These are phyloP conservation scores for Scaptomyza parva DNA, from an alignment of 2,888 invertebrate species.

Conservation along the genomic window DNA sequence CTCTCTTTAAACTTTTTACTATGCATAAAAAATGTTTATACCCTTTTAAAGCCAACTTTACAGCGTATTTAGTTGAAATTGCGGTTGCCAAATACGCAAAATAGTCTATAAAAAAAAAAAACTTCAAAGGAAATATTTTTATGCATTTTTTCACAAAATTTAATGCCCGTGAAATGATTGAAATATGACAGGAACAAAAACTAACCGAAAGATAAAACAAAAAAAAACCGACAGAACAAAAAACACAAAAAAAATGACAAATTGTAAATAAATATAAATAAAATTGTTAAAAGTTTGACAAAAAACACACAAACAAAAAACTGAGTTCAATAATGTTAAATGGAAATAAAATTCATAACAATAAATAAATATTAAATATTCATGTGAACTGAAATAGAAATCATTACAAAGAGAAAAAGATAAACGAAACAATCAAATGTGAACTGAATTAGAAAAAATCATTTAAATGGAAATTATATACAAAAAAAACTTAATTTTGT, in stretches of 20 bases:
- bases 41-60: conserved; percentile 6
- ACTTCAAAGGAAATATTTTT: conserved; percentile 29
- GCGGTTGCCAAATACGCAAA: conserved; percentile 46
- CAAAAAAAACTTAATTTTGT: background rate
- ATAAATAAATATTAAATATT: background rate
- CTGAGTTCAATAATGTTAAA: background rate
- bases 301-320: background rate
- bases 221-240: conserved; percentile 6
- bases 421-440: background rate
- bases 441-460: background rate
- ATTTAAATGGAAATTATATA: background rate
- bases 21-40: no score
- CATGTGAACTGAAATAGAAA: background rate
- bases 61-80: conserved; percentile 2
- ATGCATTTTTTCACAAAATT: conserved; percentile 22
- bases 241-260: conserved; percentile 3
- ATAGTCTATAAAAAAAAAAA: conserved; percentile 30
- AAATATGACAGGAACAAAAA: conserved; percentile 36
- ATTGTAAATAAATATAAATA: conserved; percentile 2
- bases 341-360: background rate
- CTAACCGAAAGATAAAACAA: conserved; percentile 19
- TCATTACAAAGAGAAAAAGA: background rate
- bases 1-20: no score
- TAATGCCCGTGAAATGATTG: conserved; percentile 52
- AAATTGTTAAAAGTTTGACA: background rate